Percentiles rank a stretch among this genome's conserved stretches.
Conservation (phyloP, 2,888 invertebrate genomes). For the Leptopilina myrica region DNA sequence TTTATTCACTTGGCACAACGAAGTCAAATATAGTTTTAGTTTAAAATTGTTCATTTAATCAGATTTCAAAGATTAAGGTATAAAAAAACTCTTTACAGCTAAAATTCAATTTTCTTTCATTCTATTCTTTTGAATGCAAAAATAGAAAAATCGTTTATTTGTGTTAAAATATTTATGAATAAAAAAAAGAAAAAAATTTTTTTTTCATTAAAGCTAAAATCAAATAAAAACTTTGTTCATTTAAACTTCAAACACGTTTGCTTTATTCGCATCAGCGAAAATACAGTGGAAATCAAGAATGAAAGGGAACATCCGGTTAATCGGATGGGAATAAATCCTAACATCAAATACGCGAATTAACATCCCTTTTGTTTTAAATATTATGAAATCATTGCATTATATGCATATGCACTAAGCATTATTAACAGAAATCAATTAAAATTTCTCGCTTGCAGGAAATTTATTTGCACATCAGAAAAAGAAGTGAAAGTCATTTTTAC, state of each 20-base stretch:
- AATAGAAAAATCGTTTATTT: no score
- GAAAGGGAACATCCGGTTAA: slow-evolving; percentile 1
- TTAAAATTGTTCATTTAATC: slow-evolving; percentile 59
- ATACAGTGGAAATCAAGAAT: slow-evolving; percentile 5
- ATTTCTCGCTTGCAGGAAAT: no score
- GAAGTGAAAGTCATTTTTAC: no score
- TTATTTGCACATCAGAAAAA: no score
- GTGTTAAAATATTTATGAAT: slow-evolving; percentile 7
- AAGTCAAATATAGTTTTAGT: slow-evolving; percentile 60
- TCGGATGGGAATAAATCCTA: background rate
- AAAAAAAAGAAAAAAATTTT: background rate
- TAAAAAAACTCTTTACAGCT: background rate
- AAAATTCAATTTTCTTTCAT: no score
- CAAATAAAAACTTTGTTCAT: slow-evolving; percentile 17
- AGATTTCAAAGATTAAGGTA: background rate
- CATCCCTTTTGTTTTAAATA: no score
- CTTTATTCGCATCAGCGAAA: background rate
- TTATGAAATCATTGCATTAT: no score
- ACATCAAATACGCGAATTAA: background rate
- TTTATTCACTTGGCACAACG: slow-evolving; percentile 53
- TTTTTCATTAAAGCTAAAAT: slow-evolving; percentile 3
- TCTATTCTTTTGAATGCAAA: no score
- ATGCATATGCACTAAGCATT: no score
- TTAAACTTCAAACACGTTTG: background rate
- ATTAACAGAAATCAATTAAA: no score